A percentile compares a stretch with the other conserved stretches of the same genome.
Evolutionary conservation across 2,888 invertebrate species (phyloP).

Genomic region (Lumbricus terrestris): DNA sequence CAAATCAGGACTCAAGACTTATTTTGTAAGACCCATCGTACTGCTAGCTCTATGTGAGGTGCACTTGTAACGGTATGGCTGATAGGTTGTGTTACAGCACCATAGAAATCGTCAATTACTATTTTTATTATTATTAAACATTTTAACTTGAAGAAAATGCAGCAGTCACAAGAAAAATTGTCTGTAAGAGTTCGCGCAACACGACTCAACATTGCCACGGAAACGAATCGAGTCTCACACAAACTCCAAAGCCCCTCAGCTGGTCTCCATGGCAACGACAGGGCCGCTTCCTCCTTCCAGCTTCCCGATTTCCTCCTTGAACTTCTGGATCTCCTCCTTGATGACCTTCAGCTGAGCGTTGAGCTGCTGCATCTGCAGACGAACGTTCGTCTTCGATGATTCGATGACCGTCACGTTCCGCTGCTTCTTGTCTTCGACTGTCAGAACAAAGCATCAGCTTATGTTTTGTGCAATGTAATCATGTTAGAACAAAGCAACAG

Average conservation of each 20-base stretch:
- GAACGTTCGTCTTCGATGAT: conserved; percentile 71
- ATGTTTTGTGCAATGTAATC: too few relatives aligned
- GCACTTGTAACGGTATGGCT: too few relatives aligned
- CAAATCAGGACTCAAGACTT: too few relatives aligned
- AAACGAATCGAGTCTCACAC: not conserved
- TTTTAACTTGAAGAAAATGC: not conserved
- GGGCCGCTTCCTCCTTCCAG: conserved; percentile 61
- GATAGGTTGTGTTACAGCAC: too few relatives aligned
- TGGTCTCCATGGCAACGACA: conserved; percentile 4
- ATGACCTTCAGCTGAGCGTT: conserved; percentile 56
- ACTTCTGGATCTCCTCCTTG: conserved; percentile 67
- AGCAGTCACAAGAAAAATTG: not conserved
- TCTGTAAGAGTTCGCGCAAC: not conserved
- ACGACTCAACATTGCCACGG: not conserved
- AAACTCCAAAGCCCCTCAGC: too few relatives aligned
- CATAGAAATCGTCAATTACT: too few relatives aligned
- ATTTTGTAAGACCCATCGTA: too few relatives aligned
- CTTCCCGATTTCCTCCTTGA: conserved; percentile 72
- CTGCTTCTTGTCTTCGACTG: conserved; percentile 77
- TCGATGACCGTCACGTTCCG: conserved; percentile 76
- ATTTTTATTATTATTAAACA: too few relatives aligned
- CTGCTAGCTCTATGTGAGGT: too few relatives aligned
- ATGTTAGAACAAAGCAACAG: too few relatives aligned
- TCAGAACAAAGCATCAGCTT: too few relatives aligned
- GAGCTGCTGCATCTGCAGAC: conserved; percentile 56